Base-by-base conservation (phyloP, 2,797 vertebrate species). In the Gobionotothen gibberifrons region DNA sequence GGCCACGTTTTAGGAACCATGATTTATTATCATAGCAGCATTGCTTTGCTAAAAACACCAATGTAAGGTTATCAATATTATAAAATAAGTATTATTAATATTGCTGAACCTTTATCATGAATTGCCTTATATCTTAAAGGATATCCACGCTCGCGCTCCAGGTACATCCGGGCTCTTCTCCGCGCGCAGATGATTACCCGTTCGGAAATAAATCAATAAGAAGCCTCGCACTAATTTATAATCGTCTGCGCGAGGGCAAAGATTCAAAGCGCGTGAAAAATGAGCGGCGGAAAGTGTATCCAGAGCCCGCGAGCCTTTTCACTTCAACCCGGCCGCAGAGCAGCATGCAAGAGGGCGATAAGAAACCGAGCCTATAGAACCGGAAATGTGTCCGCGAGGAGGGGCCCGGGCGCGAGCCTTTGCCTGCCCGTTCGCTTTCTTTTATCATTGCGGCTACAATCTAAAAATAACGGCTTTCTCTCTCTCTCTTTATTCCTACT, bases 141-240 rank as follows among this genome's bases (percentile, higher is more conserved):
- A 63, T 63, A 49, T 82, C 71, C 70, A 61, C 26, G 52, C 48
- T 72, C 29, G 17, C 16, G 70, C 72, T 81, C 72, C 73, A 69
- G 79, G 77, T 82, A 67, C 80, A 87, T 88, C 78, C 84, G 78
- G 57, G 70, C 67, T 86, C 54, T 79, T 87, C 70, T 73, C 87
- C 78, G 70, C 80, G 60, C 72, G 51, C 68, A 87, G 81, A 90
- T 83, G 84, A 92, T 91, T 83, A 88, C 76, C 85, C 54, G 52
- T 82, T 88, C 72, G 81, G 81, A 91, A 91, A 90, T 89, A 89
- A 93, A 93, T 94, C 92, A 91, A 86, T 89, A 87, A 82, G 60
- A 86, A 76, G 72, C 78, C 82, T 78, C 67, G 64, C 39, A 72
- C 80, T 92, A 87, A 92, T 93, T 92, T 86, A 90, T 93, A 91